Evolutionary conservation across 2,888 invertebrate genomes (phyloP).

Genomic region (Deilephila elpenor): DNA sequence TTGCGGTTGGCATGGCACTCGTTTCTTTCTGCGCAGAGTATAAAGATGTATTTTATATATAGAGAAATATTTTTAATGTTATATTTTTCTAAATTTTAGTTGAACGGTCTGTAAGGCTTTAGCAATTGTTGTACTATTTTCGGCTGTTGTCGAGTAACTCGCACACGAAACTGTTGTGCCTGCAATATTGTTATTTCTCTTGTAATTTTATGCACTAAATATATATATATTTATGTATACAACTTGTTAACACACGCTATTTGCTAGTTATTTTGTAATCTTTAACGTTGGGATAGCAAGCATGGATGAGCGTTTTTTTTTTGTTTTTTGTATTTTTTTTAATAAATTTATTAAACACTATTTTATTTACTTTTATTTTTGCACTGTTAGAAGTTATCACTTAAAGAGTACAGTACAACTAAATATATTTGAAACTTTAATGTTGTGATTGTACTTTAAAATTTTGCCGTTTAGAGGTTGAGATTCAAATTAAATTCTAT

Average conservation of each 20-base stretch:
- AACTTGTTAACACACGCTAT: slow-evolving; percentile 71
- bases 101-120: slow-evolving; percentile 36
- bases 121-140: slow-evolving; percentile 31
- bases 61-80: slow-evolving; percentile 55
- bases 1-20: slow-evolving; percentile 32
- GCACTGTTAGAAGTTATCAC: slow-evolving; percentile 21
- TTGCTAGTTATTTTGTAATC: slow-evolving; percentile 70
- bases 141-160: slow-evolving; percentile 39
- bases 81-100: slow-evolving; percentile 73
- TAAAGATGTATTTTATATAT: slow-evolving; percentile 70
- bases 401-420: slow-evolving; percentile 24
- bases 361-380: slow-evolving; percentile 53
- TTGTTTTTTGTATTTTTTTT: slow-evolving; percentile 70
- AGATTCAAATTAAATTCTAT: slow-evolving; percentile 77
- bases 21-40: slow-evolving; percentile 55
- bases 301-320: slow-evolving; percentile 72
- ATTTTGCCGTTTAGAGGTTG: slow-evolving; percentile 63
- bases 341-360: slow-evolving; percentile 81
- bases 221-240: slow-evolving; percentile 63
- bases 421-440: slow-evolving; percentile 54
- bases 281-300: slow-evolving; percentile 71
- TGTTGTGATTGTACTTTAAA: slow-evolving; percentile 71
- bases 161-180: slow-evolving; percentile 43
- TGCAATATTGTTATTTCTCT: slow-evolving; percentile 52
- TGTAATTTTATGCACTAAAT: slow-evolving; percentile 57